These are phyloP conservation scores for Zaprionus nigranus DNA, from an alignment of 1,140 invertebrate genomes.

Conservation along the genomic window DNA sequence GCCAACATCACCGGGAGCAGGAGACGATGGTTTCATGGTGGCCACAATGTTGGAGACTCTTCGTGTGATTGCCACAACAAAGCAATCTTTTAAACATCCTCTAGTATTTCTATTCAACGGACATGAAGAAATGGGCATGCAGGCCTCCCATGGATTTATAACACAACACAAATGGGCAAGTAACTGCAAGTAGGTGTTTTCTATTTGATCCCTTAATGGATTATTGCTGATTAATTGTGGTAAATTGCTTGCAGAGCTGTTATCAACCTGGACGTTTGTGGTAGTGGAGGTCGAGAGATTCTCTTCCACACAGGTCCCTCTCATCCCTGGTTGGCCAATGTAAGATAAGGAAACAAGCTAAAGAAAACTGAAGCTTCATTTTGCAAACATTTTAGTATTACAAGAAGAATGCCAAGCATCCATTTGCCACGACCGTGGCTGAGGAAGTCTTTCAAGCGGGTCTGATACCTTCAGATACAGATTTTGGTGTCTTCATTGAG, in stretches of 20 bases:
- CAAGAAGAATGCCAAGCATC: conserved; percentile 90
- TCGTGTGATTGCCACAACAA: conserved; percentile 63
- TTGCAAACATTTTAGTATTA: conserved; percentile 87
- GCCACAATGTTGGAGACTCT: conserved; percentile 95
- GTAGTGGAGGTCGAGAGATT: conserved; percentile 95
- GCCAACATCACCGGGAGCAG: conserved; percentile 88
- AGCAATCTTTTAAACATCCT: conserved; percentile 56
- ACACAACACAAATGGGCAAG: conserved; percentile 90
- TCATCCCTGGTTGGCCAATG: conserved; percentile 94
- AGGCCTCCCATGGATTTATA: conserved; percentile 92
- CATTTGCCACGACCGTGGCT: conserved; percentile 91
- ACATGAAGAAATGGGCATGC: conserved; percentile 88
- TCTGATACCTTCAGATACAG: conserved; percentile 93
- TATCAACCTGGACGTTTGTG: conserved; percentile 87
- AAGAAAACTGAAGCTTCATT: background rate
- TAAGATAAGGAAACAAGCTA: conserved; percentile 64
- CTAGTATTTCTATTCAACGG: conserved; percentile 95
- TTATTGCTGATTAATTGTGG: conserved; percentile 71
- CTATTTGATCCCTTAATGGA: background rate
- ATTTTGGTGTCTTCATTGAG: conserved; percentile 93
- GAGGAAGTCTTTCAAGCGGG: conserved; percentile 93
- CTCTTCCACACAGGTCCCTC: conserved; percentile 97
- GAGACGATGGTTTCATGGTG: conserved; percentile 93
- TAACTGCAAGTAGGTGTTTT: conserved; percentile 84
- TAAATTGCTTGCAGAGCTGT: conserved; percentile 85